Evolutionary conservation across 2,797 vertebrate species (phyloP), one percentile per base, ranked within the genome.

Genomic region (Myotis vivesi): DNA sequence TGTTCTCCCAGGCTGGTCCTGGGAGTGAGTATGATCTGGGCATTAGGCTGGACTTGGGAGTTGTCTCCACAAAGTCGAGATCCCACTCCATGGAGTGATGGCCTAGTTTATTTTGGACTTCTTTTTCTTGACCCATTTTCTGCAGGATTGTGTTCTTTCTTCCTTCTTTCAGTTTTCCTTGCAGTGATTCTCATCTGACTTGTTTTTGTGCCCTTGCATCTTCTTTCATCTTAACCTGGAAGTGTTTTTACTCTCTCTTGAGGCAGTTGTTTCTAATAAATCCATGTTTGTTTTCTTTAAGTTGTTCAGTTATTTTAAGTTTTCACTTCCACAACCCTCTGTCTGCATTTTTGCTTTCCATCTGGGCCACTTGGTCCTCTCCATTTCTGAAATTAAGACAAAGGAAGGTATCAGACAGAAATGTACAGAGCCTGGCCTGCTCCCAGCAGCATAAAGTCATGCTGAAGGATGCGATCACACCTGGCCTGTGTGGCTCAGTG

Each of bases 221-320:
- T 95, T 80, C 71, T 94, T 92, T 92, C 75, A 79, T 87, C 49
- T 92, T 71, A 82, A 91, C 53, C 71, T 0, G 20, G 20, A 23
- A 72, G 30, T 91, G 2, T n/a, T 94, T 91, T 71, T 62, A 19
- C 10, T 57, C 28, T 75, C 33, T 80, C 89, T 64, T n/a, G 51
- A 59, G 46, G 44, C 93, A 92, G 80, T 94, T 96, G 96, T 93
- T 96, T 97, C 66, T 57, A 95, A 92, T 96, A 95, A 96, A 94
- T 71, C 49, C 17, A 89, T 25, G 4, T 75, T 96, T 96, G 85
- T 94, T 96, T 95, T 95, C 90, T 83, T 92, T 81, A 93, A 88
- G 81, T 91, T 93, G 38, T 64, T 77, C 38, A 25, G 41, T 97
- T 93, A 94, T 95, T 96, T 97, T 87, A 87, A 94, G 92, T 91